Percentiles rank a stretch among this genome's conserved stretches.
Evolutionary conservation across 2,888 invertebrate genomes (phyloP).

Genomic region (Ochropacha duplaris): DNA sequence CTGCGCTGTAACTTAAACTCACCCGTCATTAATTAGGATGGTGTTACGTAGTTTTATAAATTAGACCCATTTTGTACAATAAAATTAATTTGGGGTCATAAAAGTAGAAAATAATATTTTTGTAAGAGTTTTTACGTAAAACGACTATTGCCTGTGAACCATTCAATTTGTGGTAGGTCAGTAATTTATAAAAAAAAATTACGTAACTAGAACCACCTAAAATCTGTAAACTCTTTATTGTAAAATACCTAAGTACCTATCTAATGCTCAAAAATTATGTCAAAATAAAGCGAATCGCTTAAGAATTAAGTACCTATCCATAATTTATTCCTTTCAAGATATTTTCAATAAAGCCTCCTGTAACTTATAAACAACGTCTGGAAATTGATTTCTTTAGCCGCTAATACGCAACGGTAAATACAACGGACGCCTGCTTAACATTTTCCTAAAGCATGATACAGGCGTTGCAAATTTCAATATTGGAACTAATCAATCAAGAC

Average conservation of each 20-base stretch:
- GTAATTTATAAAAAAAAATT: too few relatives aligned
- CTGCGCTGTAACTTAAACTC: constrained; percentile 42
- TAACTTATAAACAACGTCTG: constrained; percentile 11
- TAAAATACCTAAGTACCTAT: too few relatives aligned
- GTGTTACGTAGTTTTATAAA: constrained; percentile 10
- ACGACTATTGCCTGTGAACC: too few relatives aligned
- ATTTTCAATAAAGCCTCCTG: background rate
- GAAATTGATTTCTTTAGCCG: constrained; percentile 32
- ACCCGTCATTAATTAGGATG: constrained; percentile 31
- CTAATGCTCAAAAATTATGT: too few relatives aligned
- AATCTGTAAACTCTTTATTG: too few relatives aligned
- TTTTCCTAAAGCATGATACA: constrained; percentile 42
- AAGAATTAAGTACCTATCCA: too few relatives aligned
- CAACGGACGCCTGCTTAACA: constrained; percentile 29
- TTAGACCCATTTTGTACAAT: constrained; percentile 16
- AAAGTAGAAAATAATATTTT: too few relatives aligned
- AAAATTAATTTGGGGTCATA: constrained; percentile 13
- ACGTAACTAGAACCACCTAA: too few relatives aligned
- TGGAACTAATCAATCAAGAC: constrained; percentile 66
- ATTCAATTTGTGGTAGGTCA: too few relatives aligned
- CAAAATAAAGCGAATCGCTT: too few relatives aligned
- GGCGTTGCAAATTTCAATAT: constrained; percentile 62
- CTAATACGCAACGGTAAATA: constrained; percentile 11
- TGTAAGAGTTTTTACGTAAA: too few relatives aligned
- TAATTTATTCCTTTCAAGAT: too few relatives aligned